Conservation (phyloP, 2,113 vertebrate species). For the Brachypteracias leptosomus region DNA sequence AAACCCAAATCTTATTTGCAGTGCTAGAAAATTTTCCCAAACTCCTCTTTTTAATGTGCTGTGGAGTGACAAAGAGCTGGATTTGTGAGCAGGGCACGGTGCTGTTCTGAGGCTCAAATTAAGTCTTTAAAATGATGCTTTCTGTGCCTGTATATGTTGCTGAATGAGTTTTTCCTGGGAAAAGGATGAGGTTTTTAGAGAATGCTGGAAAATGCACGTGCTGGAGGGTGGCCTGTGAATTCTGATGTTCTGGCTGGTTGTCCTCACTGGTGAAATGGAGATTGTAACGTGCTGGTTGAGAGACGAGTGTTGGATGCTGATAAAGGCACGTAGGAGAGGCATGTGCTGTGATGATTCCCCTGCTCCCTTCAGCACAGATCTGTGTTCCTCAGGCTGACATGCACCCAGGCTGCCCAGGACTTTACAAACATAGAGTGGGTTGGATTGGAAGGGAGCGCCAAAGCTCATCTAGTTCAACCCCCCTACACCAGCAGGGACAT, state of each 20-base stretch:
- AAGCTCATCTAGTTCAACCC: too few species aligned
- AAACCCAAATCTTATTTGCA: conserved; percentile 15
- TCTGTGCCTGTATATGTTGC: not conserved
- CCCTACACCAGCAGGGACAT: too few species aligned
- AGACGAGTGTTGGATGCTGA: not conserved
- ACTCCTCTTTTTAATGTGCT: not conserved
- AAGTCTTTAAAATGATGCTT: not conserved
- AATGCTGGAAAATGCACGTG: not conserved
- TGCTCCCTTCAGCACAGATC: not conserved
- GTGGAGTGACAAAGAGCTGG: not conserved
- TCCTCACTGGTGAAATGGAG: not conserved
- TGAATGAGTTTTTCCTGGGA: not conserved
- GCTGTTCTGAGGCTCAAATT: not conserved
- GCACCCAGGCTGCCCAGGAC: not conserved
- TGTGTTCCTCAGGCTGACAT: not conserved
- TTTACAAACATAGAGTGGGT: not conserved
- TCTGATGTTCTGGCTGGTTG: fast-evolving
- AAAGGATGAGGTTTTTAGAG: too few species aligned
- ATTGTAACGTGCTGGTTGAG: not conserved
- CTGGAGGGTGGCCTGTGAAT: not conserved
- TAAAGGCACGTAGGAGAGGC: not conserved
- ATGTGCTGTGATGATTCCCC: not conserved
- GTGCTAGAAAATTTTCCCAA: conserved; percentile 25
- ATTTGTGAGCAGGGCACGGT: not conserved
- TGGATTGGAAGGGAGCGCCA: too few species aligned